Base-by-base conservation (phyloP, 2,113 vertebrate species). In the Odocoileus virginianus region DNA sequence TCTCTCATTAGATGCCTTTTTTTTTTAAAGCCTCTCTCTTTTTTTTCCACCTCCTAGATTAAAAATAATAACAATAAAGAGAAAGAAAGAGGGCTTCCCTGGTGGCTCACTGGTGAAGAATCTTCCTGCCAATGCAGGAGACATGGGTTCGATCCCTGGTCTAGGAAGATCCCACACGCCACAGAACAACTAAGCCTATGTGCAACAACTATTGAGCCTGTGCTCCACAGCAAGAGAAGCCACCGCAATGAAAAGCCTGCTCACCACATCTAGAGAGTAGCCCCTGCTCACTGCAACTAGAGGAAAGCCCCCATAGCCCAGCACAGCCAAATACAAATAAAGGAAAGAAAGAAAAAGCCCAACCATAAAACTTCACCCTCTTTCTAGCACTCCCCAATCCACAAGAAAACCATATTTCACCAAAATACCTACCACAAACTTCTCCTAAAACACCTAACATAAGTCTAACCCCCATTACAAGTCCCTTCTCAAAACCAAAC, bases 171-270 rank as follows among this genome's bases (percentile, higher is more conserved):
- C 36, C 21, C 71, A 74, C 36, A 43, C 27, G 71, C 36, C 0
- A 0, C 71, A 76, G 36, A 76, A 43, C 12, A 74, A 43, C 11
- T 25, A 43, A 74, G 5, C 21, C 36, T 36, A 40, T 23, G n/a
- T 40, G 2, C 67, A 74, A 43, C 36, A 76, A 27, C 21, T 27
- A 14, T 7, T 43, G 71, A 76, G 23, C 36, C 71, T 76, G 71
- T 76, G 36, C 36, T 43, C 71, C 71, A 43, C 23, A 25, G 14
- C 36, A 43, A 76, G 71, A 43, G 36, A 13, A 43, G 71, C 36
- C 67, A 40, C 2, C 0, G 0, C 67, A 71, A 23, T 12, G 23
- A 43, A 2, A 76, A 76, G 71, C 71, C 23, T 40, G 71, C 71
- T 43, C 71, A 27, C 64, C 36, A 27, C 12, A 43, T 36, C 19